Conservation (phyloP, 64 coral and sea anemone species). For the Porites lutea region DNA sequence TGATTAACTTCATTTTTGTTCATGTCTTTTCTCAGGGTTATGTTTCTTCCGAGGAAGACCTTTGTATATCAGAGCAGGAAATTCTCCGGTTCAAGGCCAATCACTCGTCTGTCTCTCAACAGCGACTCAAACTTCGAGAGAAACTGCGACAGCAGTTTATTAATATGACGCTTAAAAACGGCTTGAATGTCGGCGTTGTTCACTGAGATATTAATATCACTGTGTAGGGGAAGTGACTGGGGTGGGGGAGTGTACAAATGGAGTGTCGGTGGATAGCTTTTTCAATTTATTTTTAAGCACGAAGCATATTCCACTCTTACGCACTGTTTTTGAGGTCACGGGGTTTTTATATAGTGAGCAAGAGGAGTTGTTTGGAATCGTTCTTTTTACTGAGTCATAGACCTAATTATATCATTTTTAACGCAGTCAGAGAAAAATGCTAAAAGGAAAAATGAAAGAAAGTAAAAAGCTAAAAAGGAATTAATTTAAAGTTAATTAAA, state of each 20-base stretch:
- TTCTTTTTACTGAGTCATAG: no score
- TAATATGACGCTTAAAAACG: slow-evolving; percentile 80
- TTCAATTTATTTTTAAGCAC: no score
- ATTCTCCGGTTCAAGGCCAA: slow-evolving; percentile 86
- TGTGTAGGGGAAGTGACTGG: background rate
- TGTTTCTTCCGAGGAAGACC: slow-evolving; percentile 85
- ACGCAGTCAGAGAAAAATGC: no score
- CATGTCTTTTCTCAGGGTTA: slow-evolving; percentile 60
- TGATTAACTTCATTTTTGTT: background rate
- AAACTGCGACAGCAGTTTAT: slow-evolving; percentile 90
- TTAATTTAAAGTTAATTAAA: no score
- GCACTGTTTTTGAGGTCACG: no score
- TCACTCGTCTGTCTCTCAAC: slow-evolving; percentile 76
- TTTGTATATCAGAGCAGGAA: slow-evolving; percentile 86
- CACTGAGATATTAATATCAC: slow-evolving; percentile 47
- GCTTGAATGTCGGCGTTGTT: slow-evolving; percentile 67
- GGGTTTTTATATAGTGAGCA: no score
- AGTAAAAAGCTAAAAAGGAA: no score
- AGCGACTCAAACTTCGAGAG: slow-evolving; percentile 82
- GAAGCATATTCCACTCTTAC: no score
- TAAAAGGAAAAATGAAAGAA: no score
- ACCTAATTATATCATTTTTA: no score
- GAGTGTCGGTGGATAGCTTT: background rate
- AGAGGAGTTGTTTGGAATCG: no score
- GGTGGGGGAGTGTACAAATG: background rate